Base-by-base conservation (phyloP, 2,888 invertebrate genomes). In the Drosophila algonquin region DNA sequence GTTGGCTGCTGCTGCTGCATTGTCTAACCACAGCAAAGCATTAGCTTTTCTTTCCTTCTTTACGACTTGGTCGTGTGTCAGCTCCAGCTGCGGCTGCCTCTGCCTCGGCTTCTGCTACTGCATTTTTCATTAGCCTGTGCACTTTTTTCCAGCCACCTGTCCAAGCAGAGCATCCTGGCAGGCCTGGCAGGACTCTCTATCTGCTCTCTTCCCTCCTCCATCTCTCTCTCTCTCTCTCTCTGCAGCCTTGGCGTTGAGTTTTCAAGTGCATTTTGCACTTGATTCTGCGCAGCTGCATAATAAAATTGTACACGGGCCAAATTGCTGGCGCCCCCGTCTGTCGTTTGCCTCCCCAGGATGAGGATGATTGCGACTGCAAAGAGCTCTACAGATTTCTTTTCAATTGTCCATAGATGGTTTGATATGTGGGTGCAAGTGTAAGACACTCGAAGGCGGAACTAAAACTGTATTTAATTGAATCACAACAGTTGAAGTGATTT, bases 241-340 rank as follows among this genome's bases (percentile, higher is more conserved):
- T 52, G 18, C 7, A 14, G 61, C 50, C 50, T 27, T 47, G 32
- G 24, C 53, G 56, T 76, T 79, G 77, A 76, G 76, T 74, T 73
- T 84, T 75, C 74, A 78, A 85, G 81, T 81, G 77, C 81, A 77
- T 81, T 86, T 86, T 74, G 64, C 76, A 81, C 82, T 85, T 81
- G 80, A 81, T 78, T 77, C 77, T 75, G 69, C 69, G 68, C 71
- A 64, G 63, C 75, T 72, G 58, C 74, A 82, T 76, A 82, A 80
- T 79, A 73, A 76, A 80, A 63, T 78, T 59, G 59, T 65, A 64
- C 60, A 73, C 54, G 71, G 65, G 79, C 65, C 79, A 73, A 73
- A 51, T 65, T 52, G 44, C 63, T 21, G 61, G 47, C 52, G 58
- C 21, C 21, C 21, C 21, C 21, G 21, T 21, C 21, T 21, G 21